Conservation (phyloP, 2,113 vertebrate genomes). For the Ploceus nigricollis region DNA sequence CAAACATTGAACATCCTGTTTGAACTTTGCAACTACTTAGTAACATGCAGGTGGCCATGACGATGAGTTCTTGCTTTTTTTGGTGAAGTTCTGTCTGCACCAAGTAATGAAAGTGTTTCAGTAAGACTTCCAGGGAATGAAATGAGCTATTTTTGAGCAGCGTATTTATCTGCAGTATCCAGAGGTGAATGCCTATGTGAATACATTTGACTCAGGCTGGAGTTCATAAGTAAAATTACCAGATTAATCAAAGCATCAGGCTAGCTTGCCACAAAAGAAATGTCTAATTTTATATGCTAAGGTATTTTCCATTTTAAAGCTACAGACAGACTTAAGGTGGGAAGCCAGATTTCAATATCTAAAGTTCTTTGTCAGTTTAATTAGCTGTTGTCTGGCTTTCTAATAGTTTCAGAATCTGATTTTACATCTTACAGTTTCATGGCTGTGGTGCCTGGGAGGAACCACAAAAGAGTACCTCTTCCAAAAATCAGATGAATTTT, state of each 20-base stretch:
- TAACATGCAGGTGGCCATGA: neutral
- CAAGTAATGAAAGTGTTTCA: conserved; percentile 77
- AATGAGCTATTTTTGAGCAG: conserved; percentile 74
- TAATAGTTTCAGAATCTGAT: neutral
- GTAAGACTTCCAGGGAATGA: conserved; percentile 75
- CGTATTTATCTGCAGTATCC: conserved; percentile 74
- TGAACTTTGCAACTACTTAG: neutral
- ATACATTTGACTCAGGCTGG: conserved; percentile 78
- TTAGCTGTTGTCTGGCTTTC: neutral
- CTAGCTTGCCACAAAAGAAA: neutral
- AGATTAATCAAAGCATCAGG: neutral
- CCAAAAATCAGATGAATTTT: neutral
- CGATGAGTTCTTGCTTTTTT: neutral
- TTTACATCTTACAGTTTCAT: neutral
- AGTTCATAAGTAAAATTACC: conserved; percentile 68
- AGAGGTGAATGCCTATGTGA: conserved; percentile 76
- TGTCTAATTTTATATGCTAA: neutral
- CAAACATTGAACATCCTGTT: neutral
- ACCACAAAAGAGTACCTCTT: neutral
- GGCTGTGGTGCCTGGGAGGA: neutral
- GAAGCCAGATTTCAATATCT: neutral
- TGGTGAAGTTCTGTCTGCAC: conserved; percentile 72
- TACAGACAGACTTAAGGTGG: neutral
- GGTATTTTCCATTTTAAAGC: neutral
- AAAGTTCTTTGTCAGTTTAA: neutral